These are phyloP conservation scores for Drosophila bipectinata DNA, from an alignment of 1,140 invertebrate genomes.

Conservation along the genomic window DNA sequence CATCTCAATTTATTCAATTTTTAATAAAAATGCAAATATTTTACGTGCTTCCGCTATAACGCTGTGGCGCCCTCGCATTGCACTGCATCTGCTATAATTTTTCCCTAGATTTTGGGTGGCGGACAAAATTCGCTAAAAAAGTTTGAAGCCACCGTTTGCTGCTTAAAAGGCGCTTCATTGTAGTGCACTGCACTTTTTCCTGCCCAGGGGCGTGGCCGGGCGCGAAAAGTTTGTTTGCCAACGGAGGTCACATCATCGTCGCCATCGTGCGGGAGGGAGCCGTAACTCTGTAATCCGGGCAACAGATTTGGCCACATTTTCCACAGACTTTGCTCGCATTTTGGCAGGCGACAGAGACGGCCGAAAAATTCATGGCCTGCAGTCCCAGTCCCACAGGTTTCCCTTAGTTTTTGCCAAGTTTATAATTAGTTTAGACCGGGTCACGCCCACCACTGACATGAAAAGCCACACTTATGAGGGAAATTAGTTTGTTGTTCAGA, in stretches of 20 bases:
- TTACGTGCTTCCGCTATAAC: constrained; percentile 36
- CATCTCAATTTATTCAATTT: constrained; percentile 68
- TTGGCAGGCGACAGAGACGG: constrained; percentile 29
- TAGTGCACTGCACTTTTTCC: constrained; percentile 44
- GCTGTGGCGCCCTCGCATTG: constrained; percentile 15
- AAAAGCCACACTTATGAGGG: constrained; percentile 3
- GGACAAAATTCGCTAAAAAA: constrained; percentile 42
- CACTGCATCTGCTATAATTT: constrained; percentile 30
- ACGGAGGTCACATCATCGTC: constrained; percentile 45
- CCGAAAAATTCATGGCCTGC: constrained; percentile 59
- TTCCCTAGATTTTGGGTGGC: constrained; percentile 9
- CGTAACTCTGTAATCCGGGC: constrained; percentile 58
- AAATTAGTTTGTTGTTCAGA: constrained; percentile 15
- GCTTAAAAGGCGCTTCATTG: constrained; percentile 65
- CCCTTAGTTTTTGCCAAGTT: constrained; percentile 42
- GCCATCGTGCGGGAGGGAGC: constrained; percentile 24
- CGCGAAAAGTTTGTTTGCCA: constrained; percentile 59
- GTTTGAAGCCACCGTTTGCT: constrained; percentile 39
- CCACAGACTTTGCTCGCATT: constrained; percentile 53
- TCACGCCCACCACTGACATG: constrained; percentile 39
- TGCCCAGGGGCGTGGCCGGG: constrained; percentile 23
- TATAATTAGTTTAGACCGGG: constrained; percentile 69
- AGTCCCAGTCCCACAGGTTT: constrained; percentile 43
- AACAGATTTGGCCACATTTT: constrained; percentile 72
- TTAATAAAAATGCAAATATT: constrained; percentile 79